phyloP scores from a whole-genome alignment of 2,888 invertebrate species.

The Brassicogethes aeneus region DNA sequence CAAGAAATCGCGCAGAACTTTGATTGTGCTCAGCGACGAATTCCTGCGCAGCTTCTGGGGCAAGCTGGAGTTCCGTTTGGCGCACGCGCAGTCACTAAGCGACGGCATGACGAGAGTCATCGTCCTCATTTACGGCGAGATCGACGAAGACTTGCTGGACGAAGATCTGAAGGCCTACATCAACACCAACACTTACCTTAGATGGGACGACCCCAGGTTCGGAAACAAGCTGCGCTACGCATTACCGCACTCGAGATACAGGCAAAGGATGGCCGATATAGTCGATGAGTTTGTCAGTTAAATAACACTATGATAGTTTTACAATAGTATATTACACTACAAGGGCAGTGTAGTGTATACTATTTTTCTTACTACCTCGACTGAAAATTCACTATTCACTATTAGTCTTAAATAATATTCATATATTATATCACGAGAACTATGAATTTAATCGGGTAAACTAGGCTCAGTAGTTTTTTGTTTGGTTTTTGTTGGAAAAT shows the following conservation, averaged over 20 bases:
- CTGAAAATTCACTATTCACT: too few relatives aligned
- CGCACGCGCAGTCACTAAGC: neutral
- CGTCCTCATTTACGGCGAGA: constrained; percentile 60
- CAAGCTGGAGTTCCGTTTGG: neutral
- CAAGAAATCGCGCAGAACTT: neutral
- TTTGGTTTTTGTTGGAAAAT: too few relatives aligned
- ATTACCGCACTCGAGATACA: neutral
- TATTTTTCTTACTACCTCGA: too few relatives aligned
- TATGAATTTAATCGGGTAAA: too few relatives aligned
- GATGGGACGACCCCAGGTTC: constrained; percentile 73
- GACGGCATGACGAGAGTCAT: constrained; percentile 44
- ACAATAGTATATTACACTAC: too few relatives aligned
- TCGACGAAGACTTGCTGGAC: constrained; percentile 51
- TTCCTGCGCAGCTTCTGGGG: neutral
- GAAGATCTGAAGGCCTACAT: constrained; percentile 60
- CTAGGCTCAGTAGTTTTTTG: too few relatives aligned
- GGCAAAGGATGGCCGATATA: too few relatives aligned
- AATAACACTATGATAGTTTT: too few relatives aligned
- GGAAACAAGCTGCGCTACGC: constrained; percentile 55
- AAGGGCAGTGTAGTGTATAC: too few relatives aligned
- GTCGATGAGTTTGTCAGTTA: too few relatives aligned
- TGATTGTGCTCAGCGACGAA: neutral
- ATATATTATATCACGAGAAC: too few relatives aligned
- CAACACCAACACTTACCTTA: constrained; percentile 65
- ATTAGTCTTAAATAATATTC: too few relatives aligned